Conservation (phyloP, 2,113 vertebrate genomes). For the Bubalus kerabau region DNA sequence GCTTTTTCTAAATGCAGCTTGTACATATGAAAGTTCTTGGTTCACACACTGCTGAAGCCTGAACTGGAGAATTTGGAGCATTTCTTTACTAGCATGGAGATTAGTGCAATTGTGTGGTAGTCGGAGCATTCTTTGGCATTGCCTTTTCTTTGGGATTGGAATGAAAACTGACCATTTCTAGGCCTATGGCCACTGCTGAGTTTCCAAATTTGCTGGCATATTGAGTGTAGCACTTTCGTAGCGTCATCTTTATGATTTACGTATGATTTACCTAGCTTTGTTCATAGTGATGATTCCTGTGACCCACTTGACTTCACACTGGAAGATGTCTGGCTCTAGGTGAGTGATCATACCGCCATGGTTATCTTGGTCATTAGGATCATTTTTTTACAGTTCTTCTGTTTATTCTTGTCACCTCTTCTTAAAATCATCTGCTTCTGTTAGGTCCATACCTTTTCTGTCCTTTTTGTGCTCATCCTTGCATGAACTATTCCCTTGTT, state of each 20-base stretch:
- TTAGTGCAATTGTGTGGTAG: background rate
- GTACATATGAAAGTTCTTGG: background rate
- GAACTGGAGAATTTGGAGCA: background rate
- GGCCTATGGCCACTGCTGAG: background rate
- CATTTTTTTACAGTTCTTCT: background rate
- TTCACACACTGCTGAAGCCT: background rate
- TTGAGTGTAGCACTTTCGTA: background rate
- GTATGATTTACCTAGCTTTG: background rate
- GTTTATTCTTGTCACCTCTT: background rate
- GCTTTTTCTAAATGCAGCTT: background rate
- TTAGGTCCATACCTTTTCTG: background rate
- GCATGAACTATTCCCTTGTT: background rate
- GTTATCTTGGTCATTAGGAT: background rate
- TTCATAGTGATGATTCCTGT: background rate
- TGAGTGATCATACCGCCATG: background rate
- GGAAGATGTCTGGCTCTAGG: background rate
- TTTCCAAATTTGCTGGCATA: background rate
- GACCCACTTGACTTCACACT: background rate
- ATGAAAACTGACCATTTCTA: background rate
- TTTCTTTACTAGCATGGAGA: background rate
- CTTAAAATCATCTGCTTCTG: background rate
- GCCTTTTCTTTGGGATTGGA: background rate
- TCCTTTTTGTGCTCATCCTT: background rate
- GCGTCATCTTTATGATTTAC: background rate
- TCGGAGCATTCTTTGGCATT: background rate